phyloP scores from a whole-genome alignment of 2,113 vertebrate genomes.

The Crotalus horridus region DNA sequence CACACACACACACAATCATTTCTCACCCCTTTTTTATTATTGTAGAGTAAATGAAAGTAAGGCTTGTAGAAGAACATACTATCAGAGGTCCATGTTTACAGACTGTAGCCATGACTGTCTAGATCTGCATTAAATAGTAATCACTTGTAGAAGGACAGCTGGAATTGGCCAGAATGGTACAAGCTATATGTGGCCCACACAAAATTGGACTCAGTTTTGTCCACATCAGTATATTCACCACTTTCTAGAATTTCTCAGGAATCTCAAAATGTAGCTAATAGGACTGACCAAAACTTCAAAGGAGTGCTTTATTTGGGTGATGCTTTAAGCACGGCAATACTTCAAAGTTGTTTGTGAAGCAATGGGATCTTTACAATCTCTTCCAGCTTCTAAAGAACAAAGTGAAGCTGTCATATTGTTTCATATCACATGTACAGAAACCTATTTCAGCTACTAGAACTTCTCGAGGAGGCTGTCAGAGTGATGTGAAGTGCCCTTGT shows the following conservation, averaged over 20 bases:
- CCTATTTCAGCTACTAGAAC: not conserved
- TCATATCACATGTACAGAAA: not conserved
- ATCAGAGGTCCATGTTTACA: not conserved
- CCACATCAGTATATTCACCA: not conserved
- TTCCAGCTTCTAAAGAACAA: not conserved
- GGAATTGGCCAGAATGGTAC: not conserved
- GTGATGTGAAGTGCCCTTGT: not conserved
- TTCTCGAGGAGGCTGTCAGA: not conserved
- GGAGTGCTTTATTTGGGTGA: not conserved
- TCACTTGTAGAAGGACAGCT: not conserved
- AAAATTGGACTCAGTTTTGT: not conserved
- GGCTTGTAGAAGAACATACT: not conserved
- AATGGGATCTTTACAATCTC: not conserved
- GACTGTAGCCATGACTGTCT: not conserved
- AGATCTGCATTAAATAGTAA: not conserved
- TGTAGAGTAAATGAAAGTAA: not conserved
- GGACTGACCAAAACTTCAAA: not conserved
- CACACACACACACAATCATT: not conserved
- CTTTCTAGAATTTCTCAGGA: not conserved
- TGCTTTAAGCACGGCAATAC: not conserved
- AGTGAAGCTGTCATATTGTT: not conserved
- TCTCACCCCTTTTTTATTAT: not conserved
- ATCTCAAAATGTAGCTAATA: not conserved
- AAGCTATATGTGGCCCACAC: not conserved
- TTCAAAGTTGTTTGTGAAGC: not conserved